phyloP scores from a whole-genome alignment of 2,797 vertebrate genomes.

The Anableps anableps region DNA sequence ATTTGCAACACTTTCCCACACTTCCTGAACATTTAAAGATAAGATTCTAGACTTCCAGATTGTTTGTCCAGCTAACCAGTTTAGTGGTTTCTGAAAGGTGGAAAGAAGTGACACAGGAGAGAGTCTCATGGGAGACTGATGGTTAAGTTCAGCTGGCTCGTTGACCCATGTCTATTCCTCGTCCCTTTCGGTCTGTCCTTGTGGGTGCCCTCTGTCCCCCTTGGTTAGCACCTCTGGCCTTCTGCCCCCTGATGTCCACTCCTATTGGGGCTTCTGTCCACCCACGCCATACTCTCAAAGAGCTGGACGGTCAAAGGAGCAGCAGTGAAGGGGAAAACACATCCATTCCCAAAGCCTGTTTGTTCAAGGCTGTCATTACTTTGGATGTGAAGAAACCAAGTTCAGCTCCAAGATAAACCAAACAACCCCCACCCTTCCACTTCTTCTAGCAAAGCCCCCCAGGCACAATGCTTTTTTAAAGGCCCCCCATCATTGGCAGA shows the following conservation, averaged over 20 bases:
- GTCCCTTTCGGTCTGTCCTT: conserved; percentile 62
- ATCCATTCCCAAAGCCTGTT: conserved; percentile 56
- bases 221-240: conserved; percentile 69
- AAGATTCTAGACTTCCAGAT: conserved; percentile 27
- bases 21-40: conserved; percentile 45
- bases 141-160: conserved; percentile 77
- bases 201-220: conserved; percentile 55
- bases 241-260: conserved; percentile 66
- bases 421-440: conserved; percentile 7
- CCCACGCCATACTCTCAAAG: conserved; percentile 67
- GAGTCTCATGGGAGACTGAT: conserved; percentile 77
- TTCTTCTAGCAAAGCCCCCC: conserved; percentile 50
- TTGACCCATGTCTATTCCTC: conserved; percentile 77
- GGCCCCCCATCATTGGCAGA: conserved; percentile 57
- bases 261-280: conserved; percentile 73
- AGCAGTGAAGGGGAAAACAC: conserved; percentile 73
- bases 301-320: conserved; percentile 64
- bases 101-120: conserved; percentile 51
- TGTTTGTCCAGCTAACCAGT: conserved; percentile 68
- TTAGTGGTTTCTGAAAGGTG: conserved; percentile 58
- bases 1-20: conserved; percentile 56
- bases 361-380: conserved; percentile 73
- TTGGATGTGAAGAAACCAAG: conserved; percentile 77
- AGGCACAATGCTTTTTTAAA: conserved; percentile 50
- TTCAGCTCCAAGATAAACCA: conserved; percentile 79